Percentiles rank a stretch among this genome's conserved stretches.
phyloP scores from a whole-genome alignment of 2,888 invertebrate species.

The Odontomyia ornata region DNA sequence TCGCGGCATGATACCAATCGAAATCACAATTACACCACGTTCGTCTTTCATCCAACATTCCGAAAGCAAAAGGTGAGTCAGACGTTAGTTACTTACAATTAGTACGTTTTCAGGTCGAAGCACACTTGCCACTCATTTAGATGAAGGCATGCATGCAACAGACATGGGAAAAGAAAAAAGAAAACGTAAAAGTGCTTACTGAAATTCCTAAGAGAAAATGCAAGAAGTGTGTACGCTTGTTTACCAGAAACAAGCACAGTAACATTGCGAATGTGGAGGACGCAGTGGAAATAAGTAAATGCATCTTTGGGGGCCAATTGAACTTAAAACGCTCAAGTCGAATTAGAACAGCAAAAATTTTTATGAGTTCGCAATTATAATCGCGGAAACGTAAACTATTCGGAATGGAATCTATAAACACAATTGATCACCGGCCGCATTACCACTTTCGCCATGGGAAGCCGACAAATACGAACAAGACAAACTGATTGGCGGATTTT shows the following conservation, averaged over 20 bases:
- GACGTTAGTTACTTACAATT: not conserved
- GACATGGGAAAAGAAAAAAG: not conserved
- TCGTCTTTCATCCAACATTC: not conserved
- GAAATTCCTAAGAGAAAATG: not conserved
- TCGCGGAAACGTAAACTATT: not conserved
- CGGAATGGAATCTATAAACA: slow-evolving; percentile 15
- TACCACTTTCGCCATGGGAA: not conserved
- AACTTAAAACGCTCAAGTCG: not conserved
- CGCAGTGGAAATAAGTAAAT: not conserved
- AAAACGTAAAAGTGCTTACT: slow-evolving; percentile 7
- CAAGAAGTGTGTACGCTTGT: not conserved
- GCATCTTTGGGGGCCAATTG: not conserved
- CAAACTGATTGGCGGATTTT: not conserved
- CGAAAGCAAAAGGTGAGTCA: slow-evolving; percentile 6
- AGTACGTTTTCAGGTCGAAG: not conserved
- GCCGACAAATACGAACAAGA: not conserved
- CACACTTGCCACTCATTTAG: not conserved
- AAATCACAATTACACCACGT: slow-evolving; percentile 1
- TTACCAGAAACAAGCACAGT: not conserved
- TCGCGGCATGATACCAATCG: slow-evolving; percentile 3
- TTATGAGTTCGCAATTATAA: slow-evolving; percentile 9
- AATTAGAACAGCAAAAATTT: not conserved
- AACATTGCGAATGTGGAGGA: not conserved
- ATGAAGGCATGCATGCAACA: not conserved
- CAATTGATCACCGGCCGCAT: not conserved